Evolutionary conservation across 2,888 invertebrate species (phyloP), one percentile per base, ranked within the genome.

Genomic region (Ecliptopera silaceata): DNA sequence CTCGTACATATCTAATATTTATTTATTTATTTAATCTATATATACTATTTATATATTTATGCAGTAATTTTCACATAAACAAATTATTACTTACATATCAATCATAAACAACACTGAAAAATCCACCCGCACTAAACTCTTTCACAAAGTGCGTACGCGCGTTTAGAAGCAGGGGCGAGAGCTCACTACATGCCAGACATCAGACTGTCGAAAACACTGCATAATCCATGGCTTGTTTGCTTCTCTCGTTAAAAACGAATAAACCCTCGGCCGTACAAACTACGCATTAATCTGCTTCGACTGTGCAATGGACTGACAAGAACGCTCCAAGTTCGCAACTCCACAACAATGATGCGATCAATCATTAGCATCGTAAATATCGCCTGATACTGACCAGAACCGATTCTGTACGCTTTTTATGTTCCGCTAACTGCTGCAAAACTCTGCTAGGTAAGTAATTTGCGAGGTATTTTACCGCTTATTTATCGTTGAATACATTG

Each of bases 261-360:
- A 75, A 83, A 80, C 46, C 47, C 49, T 53, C 49, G 36, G 18
- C 26, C 15, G 2, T 38, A 58, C 44, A 10, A 15, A 53, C 58
- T 59, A 13, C 32, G 4, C 36, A 13, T 17, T 59, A 51, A 51
- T 8, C 54, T 51, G 49, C 64, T 49, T 56, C 60, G 63, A 59
- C 47, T 59, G 57, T 58, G 60, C 54, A 59, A 63, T 64, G 54
- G 47, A 38, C 42, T 38, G 42, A 39, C 46, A 36, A 41, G 49
- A 43, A 46, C 17, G 41, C 43, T 48, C 45, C 45, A 56, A 63
- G 20, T 41, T 31, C 34, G 38, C 44, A 29, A 38, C 22, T 61
- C 57, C 50, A 63, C 69, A 80, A 88, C 87, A 89, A 89, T 88
- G 77, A 73, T 77, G 76, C 77, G 62, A 85, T 90, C 82, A 86